Evolutionary conservation across 2,113 vertebrate genomes (phyloP), one percentile per base, ranked within the genome.

Genomic region (Megalops atlanticus): DNA sequence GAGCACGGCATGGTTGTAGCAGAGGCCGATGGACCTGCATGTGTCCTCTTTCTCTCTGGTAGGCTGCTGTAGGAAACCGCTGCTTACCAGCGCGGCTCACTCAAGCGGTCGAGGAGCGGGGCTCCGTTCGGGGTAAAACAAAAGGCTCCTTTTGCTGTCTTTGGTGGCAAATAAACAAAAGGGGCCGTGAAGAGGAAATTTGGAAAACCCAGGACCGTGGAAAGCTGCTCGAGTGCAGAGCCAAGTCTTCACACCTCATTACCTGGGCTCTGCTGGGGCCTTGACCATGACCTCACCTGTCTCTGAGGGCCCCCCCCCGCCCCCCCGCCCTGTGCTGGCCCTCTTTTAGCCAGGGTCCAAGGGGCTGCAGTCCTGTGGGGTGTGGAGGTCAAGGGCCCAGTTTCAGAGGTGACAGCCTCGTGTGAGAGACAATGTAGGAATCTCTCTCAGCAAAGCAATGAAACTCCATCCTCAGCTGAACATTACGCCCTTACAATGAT

Each of bases 101-200:
- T 21, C 49, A 54, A 24, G 18, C 18, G 16, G 24, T 54, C 38
- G 38, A 45, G 35, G n/a, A 78, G 0, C 41, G 21, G 27, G 38
- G 33, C 58, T 70, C 40, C 33, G 16, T 40, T 43, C n/a, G 41
- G 43, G 27, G 64, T 70, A 79, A 45, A 79, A 70, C 58, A 70
- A 79, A 79, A 79, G 77, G 77, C 31, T 79, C 40, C 58, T 79
- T 79, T 69, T 79, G 35, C 21, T 69, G 58, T 38, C 8, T 36
- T 24, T 36, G n/a, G 35, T 33, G 33, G 58, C 14, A 27, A 52
- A 58, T 33, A 24, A 41, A 24, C 54, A 52, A n/a, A 31, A 2
- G 7, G 4, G 21, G 47, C 43, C 47, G 47, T 77, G 54, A 52
- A 77, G 47, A 35, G 54, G 31, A 24, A 35, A 6, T 43, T 8